phyloP scores from a whole-genome alignment of 2,113 vertebrate genomes.

The Cololabis saira region DNA sequence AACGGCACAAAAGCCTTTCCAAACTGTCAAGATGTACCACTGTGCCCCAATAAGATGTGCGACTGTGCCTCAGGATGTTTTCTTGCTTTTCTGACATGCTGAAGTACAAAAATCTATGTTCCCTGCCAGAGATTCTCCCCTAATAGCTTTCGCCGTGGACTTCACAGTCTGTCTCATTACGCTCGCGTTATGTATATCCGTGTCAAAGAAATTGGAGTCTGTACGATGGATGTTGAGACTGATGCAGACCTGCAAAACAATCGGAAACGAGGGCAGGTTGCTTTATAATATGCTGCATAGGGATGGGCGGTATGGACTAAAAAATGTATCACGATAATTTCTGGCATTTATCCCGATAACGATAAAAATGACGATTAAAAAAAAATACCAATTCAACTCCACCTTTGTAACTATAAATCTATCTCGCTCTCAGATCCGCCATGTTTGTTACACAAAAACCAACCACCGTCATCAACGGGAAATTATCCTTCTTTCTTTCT shows the following conservation, averaged over 20 bases:
- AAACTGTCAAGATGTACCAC: slow-evolving; percentile 27
- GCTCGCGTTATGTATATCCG: neutral
- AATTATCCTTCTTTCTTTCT: no score
- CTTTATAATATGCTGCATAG: no score
- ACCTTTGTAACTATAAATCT: no score
- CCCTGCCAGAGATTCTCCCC: neutral
- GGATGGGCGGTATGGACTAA: no score
- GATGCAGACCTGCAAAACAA: slow-evolving; percentile 4
- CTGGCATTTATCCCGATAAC: no score
- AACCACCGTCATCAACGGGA: no score
- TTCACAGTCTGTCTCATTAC: slow-evolving; percentile 32
- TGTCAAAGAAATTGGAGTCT: slow-evolving; percentile 32
- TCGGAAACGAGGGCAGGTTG: slow-evolving; percentile 17
- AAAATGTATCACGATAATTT: no score
- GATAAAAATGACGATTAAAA: no score
- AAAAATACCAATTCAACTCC: no score
- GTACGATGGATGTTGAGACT: neutral
- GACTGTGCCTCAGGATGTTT: slow-evolving; percentile 14
- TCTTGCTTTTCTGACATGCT: slow-evolving; percentile 13
- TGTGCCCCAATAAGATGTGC: slow-evolving; percentile 14
- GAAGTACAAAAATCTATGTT: slow-evolving; percentile 15
- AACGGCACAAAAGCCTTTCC: slow-evolving; percentile 49
- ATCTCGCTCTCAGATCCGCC: no score
- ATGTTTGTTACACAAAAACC: no score
- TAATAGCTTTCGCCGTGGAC: slow-evolving; percentile 10